Conservation (phyloP, 2,113 vertebrate species). For the Aleadryas rufinucha region DNA sequence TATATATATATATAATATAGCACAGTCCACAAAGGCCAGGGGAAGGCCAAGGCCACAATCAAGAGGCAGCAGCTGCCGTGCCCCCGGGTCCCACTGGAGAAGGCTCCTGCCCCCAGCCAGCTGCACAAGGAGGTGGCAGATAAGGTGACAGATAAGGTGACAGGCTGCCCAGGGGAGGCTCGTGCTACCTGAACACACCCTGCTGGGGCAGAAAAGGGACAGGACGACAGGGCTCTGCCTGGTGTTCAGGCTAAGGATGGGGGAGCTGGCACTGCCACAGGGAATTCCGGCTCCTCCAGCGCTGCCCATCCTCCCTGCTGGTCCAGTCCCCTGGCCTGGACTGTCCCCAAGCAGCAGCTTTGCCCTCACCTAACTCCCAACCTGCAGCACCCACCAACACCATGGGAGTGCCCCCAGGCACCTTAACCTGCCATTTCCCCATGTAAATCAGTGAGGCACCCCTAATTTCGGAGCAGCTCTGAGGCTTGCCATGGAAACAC, state of each 20-base stretch:
- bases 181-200: accelerated
- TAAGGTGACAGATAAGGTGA: not conserved
- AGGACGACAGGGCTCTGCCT: not conserved
- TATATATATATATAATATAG: too few species aligned
- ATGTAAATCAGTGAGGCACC: not conserved
- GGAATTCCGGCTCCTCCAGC: not conserved
- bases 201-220: not conserved
- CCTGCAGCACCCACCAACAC: accelerated
- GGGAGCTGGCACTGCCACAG: not conserved
- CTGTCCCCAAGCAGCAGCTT: not conserved
- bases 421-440: not conserved
- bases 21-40: accelerated
- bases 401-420: accelerated
- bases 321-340: not conserved
- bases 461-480: not conserved
- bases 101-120: not conserved
- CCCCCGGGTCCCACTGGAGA: accelerated
- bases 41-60: not conserved
- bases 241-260: not conserved
- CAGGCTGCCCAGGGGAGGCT: not conserved
- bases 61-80: not conserved
- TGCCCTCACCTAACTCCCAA: not conserved
- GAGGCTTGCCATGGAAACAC: not conserved
- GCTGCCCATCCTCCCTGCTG: not conserved
- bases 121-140: not conserved